Evolutionary conservation across 2,888 invertebrate genomes (phyloP), one percentile per base, ranked within the genome.

Genomic region (Calameuta filiformis): DNA sequence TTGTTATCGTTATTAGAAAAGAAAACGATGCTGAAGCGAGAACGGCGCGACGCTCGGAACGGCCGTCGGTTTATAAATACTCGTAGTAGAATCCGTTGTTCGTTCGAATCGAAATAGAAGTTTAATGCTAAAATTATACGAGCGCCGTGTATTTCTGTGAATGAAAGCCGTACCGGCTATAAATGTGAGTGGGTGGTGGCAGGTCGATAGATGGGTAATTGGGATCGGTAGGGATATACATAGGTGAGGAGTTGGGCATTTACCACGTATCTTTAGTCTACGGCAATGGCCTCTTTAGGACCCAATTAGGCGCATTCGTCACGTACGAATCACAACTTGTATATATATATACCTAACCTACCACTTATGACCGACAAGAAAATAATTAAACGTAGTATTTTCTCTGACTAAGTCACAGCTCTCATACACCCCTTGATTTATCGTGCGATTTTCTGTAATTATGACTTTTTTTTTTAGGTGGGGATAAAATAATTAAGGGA

Each of bases 251-350:
- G 23, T 23, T 9, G 2, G 9, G 56, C 56, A 23, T 56, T 56
- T 23, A 75, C 68, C 40, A 71, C 75, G 71, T 75, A 56, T 35
- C 69, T 34, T 34, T 77, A 73, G 75, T 69, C 69, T 68, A 73
- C 79, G 84, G 83, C 84, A 84, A 81, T 82, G 83, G 81, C 81
- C 82, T 76, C 82, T 80, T 84, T 84, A 82, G 80, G 80, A 81
- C 81, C 80, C 79, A 80, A 80, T 82, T 69, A 76, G 75, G 76
- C 69, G 78, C 79, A 80, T 79, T 81, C 80, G 81, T 83, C 82
- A 81, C 80, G 80, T 81, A 79, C 56, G 9, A 23, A 9, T 0
- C 23, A 23, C 15, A 23, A 23, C 9, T 9, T 23, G 2, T 33
- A 35, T 35, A 12, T 35, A 35, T 56, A 15, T 31, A 31, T 56